Base-by-base conservation (phyloP, 2,797 vertebrate genomes). In the Diplodus sargus region DNA sequence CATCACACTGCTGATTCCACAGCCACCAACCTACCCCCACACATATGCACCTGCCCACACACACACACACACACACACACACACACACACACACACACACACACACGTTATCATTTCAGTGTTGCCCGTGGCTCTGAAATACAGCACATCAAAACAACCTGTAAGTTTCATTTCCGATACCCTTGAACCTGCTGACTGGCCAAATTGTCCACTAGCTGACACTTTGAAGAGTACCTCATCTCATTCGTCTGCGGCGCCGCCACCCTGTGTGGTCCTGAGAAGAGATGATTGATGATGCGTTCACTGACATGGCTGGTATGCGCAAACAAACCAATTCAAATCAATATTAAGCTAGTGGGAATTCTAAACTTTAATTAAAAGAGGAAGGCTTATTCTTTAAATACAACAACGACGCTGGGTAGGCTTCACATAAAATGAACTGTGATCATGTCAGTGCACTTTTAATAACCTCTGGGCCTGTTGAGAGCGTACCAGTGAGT, bases 111-210 rank as follows among this genome's bases (percentile, higher is more conserved):
- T 91, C 89, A 92, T 91, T 84, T 90, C 91, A 88, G 84, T 86
- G 87, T 93, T 85, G 92, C 94, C 92, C 69, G 86, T 92, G 93
- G 92, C 91, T 92, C 87, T 90, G 76, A 91, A 92, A 94, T 92
- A 90, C 85, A 91, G 92, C 91, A 94, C 92, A 95, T 95, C 90
- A 94, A 95, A 96, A 93, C 90, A 94, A 87, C 88, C 90, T 92
- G 90, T 76, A 90, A 91, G 90, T 90, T 87, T 92, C 87, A 94
- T 91, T 94, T 92, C 75, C 39, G 77, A 89, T 86, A 75, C 49
- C 89, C 90, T 81, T 83, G 81, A 89, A 92, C 85, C 85, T 92
- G 95, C 94, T 95, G 93, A 95, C 94, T 92, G 91, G 87, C 69
- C 91, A 84, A 69, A 86, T 75, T 87, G 91, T 90, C 88, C 86